Evolutionary conservation across 2,797 vertebrate species (phyloP).

Genomic region (Schizopygopsis malacanthus): DNA sequence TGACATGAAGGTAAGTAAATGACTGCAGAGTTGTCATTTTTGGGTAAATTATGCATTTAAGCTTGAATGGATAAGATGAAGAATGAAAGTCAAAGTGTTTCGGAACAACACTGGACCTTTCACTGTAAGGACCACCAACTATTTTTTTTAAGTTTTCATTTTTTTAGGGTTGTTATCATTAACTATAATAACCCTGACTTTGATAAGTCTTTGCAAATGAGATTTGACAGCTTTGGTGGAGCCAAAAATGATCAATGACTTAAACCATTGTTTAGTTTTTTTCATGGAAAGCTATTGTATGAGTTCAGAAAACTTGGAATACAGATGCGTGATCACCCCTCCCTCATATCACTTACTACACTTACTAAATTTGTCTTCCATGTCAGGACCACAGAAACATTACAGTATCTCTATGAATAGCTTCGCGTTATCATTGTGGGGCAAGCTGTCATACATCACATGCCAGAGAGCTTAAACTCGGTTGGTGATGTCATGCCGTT

Average conservation of each 20-base stretch:
- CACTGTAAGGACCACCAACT: background rate
- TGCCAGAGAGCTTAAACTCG: slow-evolving; percentile 54
- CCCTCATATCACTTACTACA: background rate
- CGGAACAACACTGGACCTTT: background rate
- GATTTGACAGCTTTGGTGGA: background rate
- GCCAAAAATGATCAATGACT: background rate
- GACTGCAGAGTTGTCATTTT: background rate
- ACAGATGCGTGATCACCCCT: background rate
- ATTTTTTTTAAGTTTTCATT: background rate
- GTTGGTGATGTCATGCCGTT: slow-evolving; percentile 62
- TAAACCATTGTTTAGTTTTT: background rate
- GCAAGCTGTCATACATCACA: slow-evolving; percentile 55
- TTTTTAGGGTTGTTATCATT: background rate
- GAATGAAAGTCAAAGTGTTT: background rate
- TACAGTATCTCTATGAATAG: slow-evolving; percentile 63
- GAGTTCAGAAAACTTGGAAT: background rate
- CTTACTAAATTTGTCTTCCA: background rate
- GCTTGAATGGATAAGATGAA: background rate
- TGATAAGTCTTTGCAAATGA: background rate
- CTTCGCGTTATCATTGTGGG: slow-evolving; percentile 55
- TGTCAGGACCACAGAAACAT: background rate
- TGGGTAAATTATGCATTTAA: background rate
- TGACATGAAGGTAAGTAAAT: background rate
- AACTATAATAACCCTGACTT: background rate
- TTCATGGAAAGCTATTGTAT: background rate